Percentiles rank a stretch among this genome's conserved stretches.
phyloP scores from a whole-genome alignment of 2,888 invertebrate species.

The Tachina grossa region DNA sequence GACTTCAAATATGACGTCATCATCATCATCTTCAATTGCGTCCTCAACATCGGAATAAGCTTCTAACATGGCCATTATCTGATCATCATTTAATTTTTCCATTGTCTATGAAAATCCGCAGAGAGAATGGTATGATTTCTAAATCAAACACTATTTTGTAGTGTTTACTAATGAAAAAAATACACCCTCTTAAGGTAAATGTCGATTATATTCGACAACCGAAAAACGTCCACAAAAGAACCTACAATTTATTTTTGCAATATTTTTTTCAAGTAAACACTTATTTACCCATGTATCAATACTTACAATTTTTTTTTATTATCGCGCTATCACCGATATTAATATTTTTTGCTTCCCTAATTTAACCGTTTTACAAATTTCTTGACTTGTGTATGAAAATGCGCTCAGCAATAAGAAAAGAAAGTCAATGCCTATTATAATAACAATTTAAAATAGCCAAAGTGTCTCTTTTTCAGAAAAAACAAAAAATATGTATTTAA shows the following conservation, averaged over 20 bases:
- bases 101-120: neutral
- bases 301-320: neutral
- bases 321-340: neutral
- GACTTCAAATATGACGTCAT: slow-evolving; percentile 1
- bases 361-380: too few species aligned
- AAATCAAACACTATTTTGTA: neutral
- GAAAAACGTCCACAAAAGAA: neutral
- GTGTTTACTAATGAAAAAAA: neutral
- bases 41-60: neutral
- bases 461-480: too few species aligned
- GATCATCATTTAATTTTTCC: neutral
- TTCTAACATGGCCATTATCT: neutral
- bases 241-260: neutral
- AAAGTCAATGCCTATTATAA: too few species aligned
- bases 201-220: neutral
- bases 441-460: too few species aligned
- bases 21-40: neutral
- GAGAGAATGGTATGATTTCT: neutral
- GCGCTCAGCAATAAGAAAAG: too few species aligned
- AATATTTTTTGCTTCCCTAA: neutral
- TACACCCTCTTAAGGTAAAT: neutral
- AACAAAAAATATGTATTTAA: too few species aligned
- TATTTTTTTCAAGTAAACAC: neutral
- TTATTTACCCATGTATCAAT: neutral
- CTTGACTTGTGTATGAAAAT: too few species aligned